Conservation (phyloP, 1,140 invertebrate genomes). For the Drosophila subpulchrella region DNA sequence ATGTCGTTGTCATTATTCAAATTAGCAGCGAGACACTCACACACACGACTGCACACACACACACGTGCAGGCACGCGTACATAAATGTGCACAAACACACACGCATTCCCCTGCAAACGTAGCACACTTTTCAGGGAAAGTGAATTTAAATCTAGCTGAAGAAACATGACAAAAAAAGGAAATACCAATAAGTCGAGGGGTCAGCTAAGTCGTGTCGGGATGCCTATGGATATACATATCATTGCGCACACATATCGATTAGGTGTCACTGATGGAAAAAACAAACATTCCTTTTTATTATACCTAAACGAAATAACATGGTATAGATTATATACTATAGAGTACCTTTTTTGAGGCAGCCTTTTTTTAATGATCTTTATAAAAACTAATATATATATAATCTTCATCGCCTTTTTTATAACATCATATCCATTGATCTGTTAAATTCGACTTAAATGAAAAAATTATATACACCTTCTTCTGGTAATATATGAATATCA, state of each 20-base stretch:
- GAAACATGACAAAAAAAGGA: slow-evolving; percentile 29
- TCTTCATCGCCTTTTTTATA: neutral
- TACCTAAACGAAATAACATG: neutral
- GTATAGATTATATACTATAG: too few relatives aligned
- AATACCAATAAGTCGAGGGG: slow-evolving; percentile 68
- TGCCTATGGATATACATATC: slow-evolving; percentile 9
- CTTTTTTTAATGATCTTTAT: too few relatives aligned
- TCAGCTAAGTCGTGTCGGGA: slow-evolving; percentile 22
- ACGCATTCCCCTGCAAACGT: slow-evolving; percentile 41
- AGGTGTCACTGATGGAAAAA: slow-evolving; percentile 14
- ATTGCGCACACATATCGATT: slow-evolving; percentile 29
- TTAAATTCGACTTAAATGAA: neutral
- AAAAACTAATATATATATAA: too few relatives aligned
- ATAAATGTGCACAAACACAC: neutral
- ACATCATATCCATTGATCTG: neutral
- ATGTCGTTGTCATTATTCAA: slow-evolving; percentile 81
- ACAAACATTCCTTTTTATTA: slow-evolving; percentile 20
- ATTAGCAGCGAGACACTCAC: slow-evolving; percentile 68
- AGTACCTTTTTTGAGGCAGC: too few relatives aligned
- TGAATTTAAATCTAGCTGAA: slow-evolving; percentile 38
- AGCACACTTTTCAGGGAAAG: slow-evolving; percentile 60
- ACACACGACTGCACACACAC: slow-evolving; percentile 58
- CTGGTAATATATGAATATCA: neutral
- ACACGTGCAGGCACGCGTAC: slow-evolving; percentile 12
- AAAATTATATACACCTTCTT: too few relatives aligned